These are phyloP conservation scores for Ornithoptera alexandrae DNA, from an alignment of 2,888 invertebrate genomes.

Conservation along the genomic window DNA sequence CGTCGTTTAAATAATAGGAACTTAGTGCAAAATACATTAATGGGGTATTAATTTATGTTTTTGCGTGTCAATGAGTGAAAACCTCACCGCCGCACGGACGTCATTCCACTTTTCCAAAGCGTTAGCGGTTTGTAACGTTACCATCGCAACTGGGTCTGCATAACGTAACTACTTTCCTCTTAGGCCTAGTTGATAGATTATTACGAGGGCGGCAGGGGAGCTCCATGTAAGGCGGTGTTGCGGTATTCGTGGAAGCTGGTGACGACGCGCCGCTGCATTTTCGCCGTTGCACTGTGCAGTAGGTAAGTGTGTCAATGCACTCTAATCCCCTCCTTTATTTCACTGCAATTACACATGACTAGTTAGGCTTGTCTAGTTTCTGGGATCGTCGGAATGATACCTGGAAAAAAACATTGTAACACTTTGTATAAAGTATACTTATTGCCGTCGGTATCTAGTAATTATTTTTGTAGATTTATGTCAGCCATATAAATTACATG, in stretches of 20 bases:
- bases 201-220: slow-evolving; percentile 41
- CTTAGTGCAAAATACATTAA: background rate
- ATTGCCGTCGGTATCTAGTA: background rate
- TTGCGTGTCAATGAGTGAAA: slow-evolving; percentile 74
- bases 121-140: slow-evolving; percentile 62
- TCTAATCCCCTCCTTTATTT: slow-evolving; percentile 69
- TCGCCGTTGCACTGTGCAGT: slow-evolving; percentile 72
- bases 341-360: slow-evolving; percentile 70
- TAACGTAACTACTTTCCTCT: slow-evolving; percentile 41
- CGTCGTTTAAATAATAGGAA: background rate
- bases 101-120: slow-evolving; percentile 78
- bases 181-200: slow-evolving; percentile 36
- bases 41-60: slow-evolving; percentile 34
- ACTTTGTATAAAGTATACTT: background rate
- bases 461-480: background rate
- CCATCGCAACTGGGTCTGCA: slow-evolving; percentile 52
- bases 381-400: background rate
- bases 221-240: slow-evolving; percentile 54
- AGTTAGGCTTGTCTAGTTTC: slow-evolving; percentile 62
- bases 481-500: too few relatives aligned
- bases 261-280: slow-evolving; percentile 68
- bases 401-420: background rate
- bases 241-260: slow-evolving; percentile 59
- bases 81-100: slow-evolving; percentile 70
- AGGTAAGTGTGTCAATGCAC: slow-evolving; percentile 79